Evolutionary conservation across 2,797 vertebrate species (phyloP).

Genomic region (Coluber constrictor): DNA sequence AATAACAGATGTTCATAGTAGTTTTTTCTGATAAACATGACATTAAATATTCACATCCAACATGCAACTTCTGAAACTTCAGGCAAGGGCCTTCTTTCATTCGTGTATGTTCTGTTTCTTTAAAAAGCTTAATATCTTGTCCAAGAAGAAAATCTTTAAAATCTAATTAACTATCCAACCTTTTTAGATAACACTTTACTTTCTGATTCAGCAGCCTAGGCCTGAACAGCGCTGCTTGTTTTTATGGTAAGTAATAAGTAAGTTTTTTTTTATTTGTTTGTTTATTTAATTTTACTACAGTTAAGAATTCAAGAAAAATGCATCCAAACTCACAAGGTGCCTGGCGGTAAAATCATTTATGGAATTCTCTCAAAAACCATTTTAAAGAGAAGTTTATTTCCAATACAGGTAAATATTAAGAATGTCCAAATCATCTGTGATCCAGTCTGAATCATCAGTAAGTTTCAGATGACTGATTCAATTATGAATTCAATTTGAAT

Average conservation of each 20-base stretch:
- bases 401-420: not conserved
- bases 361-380: not conserved
- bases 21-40: slow-evolving; percentile 20
- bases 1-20: not conserved
- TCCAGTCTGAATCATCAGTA: not conserved
- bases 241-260: not conserved
- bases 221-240: not conserved
- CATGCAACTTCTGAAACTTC: not conserved
- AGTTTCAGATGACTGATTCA: not conserved
- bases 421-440: not conserved
- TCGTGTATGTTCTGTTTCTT: not conserved
- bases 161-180: not conserved
- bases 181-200: not conserved
- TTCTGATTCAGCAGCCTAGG: not conserved
- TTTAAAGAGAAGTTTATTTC: not conserved
- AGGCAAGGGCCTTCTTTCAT: not conserved
- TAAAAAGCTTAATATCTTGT: not conserved
- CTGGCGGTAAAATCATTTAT: not conserved
- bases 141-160: not conserved
- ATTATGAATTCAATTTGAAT: not conserved
- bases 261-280: not conserved
- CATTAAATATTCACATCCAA: slow-evolving; percentile 32
- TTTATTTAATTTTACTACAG: not conserved
- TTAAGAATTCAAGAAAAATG: not conserved
- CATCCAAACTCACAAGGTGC: not conserved